Percentiles rank a stretch among this genome's conserved stretches.
Evolutionary conservation across 2,113 vertebrate species (phyloP).

Genomic region (Numida meleagris): DNA sequence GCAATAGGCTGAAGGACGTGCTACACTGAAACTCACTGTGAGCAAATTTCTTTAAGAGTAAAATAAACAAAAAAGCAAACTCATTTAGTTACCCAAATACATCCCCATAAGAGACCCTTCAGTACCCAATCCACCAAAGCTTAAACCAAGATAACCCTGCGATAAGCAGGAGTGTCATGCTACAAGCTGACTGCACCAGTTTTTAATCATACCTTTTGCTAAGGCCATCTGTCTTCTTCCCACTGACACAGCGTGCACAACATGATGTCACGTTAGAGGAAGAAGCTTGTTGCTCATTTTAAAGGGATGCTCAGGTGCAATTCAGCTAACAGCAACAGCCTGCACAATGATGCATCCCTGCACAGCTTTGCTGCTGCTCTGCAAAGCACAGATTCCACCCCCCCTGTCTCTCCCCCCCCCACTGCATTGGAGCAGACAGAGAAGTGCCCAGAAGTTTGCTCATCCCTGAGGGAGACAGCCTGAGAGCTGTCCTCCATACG

Average conservation of each 20-base stretch:
- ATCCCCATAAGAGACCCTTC: background rate
- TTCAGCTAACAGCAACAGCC: background rate
- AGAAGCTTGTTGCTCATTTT: background rate
- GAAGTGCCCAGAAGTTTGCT: rapidly evolving
- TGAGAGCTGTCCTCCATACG: background rate
- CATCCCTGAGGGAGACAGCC: rapidly evolving
- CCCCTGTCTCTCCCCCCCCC: too few relatives aligned
- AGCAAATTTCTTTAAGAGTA: background rate
- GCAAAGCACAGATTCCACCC: too few relatives aligned
- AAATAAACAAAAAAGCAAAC: background rate
- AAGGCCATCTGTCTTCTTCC: background rate
- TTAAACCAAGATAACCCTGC: background rate
- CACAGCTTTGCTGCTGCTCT: background rate
- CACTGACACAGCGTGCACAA: background rate
- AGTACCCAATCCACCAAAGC: background rate
- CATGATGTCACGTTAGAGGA: background rate
- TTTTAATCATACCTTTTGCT: background rate
- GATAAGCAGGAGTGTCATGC: background rate
- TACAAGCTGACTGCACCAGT: too few relatives aligned
- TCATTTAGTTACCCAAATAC: background rate
- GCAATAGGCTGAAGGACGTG: background rate
- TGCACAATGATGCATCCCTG: background rate
- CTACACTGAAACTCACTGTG: background rate
- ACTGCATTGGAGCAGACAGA: background rate
- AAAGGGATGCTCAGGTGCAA: background rate